Conservation (phyloP, 2,113 vertebrate species). For the Salvator merianae region DNA sequence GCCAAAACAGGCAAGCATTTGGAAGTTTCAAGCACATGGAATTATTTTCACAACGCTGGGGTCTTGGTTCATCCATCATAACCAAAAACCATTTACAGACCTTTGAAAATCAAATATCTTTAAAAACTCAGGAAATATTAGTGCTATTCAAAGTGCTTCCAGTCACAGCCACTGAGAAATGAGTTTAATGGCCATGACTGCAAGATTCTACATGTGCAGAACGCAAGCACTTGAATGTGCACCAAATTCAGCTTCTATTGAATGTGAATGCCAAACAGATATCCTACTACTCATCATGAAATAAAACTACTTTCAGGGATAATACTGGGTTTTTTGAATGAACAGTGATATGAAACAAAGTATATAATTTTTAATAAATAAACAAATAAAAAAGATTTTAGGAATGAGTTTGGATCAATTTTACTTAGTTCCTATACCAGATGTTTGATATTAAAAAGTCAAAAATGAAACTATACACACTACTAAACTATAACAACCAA, state of each 20-base stretch:
- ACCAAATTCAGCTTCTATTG: neutral
- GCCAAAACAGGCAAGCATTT: no score
- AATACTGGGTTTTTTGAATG: neutral
- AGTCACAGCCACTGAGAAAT: no score
- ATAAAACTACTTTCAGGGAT: neutral
- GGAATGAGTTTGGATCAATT: no score
- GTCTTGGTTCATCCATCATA: neutral
- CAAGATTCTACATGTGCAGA: neutral
- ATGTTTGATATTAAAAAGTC: no score
- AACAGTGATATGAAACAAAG: neutral
- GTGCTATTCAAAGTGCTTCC: no score
- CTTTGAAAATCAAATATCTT: neutral
- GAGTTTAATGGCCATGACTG: neutral
- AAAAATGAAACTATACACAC: no score
- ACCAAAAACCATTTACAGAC: neutral
- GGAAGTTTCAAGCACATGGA: neutral
- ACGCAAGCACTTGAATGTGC: neutral
- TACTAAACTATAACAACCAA: neutral
- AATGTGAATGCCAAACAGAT: neutral
- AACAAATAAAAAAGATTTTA: no score
- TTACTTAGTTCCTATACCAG: neutral
- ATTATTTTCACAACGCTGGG: neutral
- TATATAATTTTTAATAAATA: no score
- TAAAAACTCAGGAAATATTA: neutral
- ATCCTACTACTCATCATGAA: neutral